Conservation (phyloP, 2,113 vertebrate species). For the Campylomormyrus numenius region DNA sequence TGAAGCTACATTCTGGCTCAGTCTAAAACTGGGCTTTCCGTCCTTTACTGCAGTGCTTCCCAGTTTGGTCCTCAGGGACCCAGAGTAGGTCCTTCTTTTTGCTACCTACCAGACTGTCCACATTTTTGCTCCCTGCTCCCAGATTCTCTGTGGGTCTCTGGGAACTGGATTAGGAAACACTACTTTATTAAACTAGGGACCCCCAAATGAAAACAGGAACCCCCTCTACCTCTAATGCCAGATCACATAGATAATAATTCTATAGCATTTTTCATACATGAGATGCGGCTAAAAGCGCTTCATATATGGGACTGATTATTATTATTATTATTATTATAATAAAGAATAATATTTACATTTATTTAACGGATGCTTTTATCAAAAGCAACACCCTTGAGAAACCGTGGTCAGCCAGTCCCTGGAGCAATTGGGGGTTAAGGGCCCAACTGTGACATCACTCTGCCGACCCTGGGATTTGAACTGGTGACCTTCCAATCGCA, state of each 20-base stretch:
- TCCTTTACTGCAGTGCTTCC: neutral
- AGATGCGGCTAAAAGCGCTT: neutral
- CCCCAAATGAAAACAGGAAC: neutral
- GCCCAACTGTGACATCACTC: neutral
- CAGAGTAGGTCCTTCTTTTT: neutral
- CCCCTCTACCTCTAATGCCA: neutral
- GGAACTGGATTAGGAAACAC: neutral
- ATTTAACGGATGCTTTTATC: neutral
- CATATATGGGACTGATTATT: neutral
- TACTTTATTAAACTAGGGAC: neutral
- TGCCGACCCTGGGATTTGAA: neutral
- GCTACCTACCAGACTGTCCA: neutral
- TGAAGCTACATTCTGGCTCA: constrained; percentile 33
- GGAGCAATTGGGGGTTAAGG: no score
- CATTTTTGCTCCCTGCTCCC: neutral
- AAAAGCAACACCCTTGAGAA: neutral
- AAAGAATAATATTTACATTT: neutral
- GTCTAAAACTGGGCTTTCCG: neutral
- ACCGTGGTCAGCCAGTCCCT: neutral
- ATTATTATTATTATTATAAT: neutral
- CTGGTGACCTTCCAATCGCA: neutral
- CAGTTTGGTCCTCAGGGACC: neutral
- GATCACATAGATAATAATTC: neutral
- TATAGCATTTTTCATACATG: neutral
- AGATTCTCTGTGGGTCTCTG: neutral